Percentiles rank a stretch among this genome's conserved stretches.
phyloP scores from a whole-genome alignment of 2,113 vertebrate genomes.

The Heloderma charlesbogerti region DNA sequence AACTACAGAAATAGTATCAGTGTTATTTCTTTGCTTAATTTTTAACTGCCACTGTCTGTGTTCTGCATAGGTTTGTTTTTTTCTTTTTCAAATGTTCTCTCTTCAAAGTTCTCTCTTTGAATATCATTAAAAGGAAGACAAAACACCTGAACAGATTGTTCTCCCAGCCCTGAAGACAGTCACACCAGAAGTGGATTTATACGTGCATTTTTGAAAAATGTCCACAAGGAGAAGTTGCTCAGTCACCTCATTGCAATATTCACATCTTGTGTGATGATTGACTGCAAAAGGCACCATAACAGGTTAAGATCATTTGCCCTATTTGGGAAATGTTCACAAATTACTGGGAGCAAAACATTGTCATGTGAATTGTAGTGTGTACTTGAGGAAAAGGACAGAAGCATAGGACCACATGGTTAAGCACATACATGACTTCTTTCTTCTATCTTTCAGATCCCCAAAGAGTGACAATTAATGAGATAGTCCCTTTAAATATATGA shows the following conservation, averaged over 20 bases:
- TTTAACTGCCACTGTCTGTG: not conserved
- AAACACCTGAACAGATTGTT: not conserved
- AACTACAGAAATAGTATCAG: not conserved
- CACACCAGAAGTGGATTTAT: not conserved
- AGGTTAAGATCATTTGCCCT: not conserved
- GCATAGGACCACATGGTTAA: not conserved
- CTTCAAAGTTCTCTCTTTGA: not conserved
- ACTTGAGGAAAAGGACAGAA: not conserved
- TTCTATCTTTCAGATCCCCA: too few relatives aligned
- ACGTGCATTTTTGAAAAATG: not conserved
- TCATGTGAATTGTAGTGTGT: not conserved
- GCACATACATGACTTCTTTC: too few relatives aligned
- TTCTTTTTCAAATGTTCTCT: not conserved
- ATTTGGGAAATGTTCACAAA: not conserved
- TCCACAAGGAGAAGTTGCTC: not conserved
- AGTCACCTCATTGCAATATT: not conserved
- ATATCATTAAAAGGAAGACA: not conserved
- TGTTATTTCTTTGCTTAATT: not conserved
- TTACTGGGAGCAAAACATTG: not conserved
- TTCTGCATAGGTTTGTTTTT: not conserved
- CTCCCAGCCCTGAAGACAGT: too few relatives aligned
- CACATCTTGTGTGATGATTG: not conserved
- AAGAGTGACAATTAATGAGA: too few relatives aligned
- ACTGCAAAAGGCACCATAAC: too few relatives aligned
- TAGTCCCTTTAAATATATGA: too few relatives aligned